phyloP scores from a whole-genome alignment of 2,888 invertebrate genomes.

The Piscicola geometra region DNA sequence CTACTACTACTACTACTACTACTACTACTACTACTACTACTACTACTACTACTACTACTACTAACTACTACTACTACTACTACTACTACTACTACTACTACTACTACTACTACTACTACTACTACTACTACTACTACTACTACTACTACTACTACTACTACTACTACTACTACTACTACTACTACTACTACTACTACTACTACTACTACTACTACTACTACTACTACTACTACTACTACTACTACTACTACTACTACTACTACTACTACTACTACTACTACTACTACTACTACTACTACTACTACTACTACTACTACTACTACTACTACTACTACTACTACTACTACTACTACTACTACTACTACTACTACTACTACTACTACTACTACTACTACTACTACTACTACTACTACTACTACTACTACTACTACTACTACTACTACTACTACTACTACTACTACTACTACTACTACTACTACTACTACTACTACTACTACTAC shows the following conservation, averaged over 20 bases:
- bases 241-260: constrained; percentile 38
- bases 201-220: constrained; percentile 42
- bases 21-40: constrained; percentile 41
- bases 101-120: constrained; percentile 40
- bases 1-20: constrained; percentile 43
- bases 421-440: too few species aligned
- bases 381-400: too few species aligned
- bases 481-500: too few species aligned
- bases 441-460: too few species aligned
- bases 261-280: constrained; percentile 37
- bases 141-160: constrained; percentile 41
- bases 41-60: constrained; percentile 43
- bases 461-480: too few species aligned
- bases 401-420: too few species aligned
- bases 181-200: constrained; percentile 42
- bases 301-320: too few species aligned
- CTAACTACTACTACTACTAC: constrained; percentile 44
- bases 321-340: too few species aligned
- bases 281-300: not conserved
- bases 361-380: too few species aligned
- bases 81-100: constrained; percentile 42
- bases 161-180: constrained; percentile 43
- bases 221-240: constrained; percentile 43
- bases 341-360: too few species aligned
- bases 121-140: constrained; percentile 35